A percentile compares a stretch with the other conserved stretches of the same genome.
These are phyloP conservation scores for Danio albolineatus DNA, from an alignment of 2,797 vertebrate species.

Conservation along the genomic window DNA sequence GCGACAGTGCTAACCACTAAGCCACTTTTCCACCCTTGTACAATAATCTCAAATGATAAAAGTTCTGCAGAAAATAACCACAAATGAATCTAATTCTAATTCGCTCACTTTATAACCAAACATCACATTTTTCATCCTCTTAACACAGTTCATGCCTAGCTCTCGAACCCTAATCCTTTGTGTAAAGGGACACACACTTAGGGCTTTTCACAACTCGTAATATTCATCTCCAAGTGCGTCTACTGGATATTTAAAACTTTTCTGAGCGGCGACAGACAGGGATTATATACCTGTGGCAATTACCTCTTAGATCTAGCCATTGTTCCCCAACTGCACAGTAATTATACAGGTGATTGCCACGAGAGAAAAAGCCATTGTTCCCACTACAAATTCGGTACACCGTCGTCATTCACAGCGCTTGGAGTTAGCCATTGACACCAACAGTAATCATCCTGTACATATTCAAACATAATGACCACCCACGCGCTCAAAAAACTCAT, in stretches of 20 bases:
- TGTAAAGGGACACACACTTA: slow-evolving; percentile 36
- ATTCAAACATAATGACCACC: slow-evolving; percentile 54
- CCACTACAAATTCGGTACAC: not conserved
- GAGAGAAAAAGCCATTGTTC: slow-evolving; percentile 53
- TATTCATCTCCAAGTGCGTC: slow-evolving; percentile 35
- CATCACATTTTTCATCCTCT: not conserved
- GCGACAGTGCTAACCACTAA: no score
- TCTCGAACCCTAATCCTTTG: slow-evolving; percentile 40
- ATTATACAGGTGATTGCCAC: slow-evolving; percentile 55
- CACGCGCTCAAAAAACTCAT: slow-evolving; percentile 13
- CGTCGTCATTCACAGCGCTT: not conserved
- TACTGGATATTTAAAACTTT: slow-evolving; percentile 50
- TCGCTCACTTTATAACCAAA: not conserved
- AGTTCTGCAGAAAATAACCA: no score
- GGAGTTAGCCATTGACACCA: slow-evolving; percentile 42
- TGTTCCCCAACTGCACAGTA: slow-evolving; percentile 51
- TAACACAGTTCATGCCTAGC: slow-evolving; percentile 14
- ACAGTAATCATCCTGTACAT: slow-evolving; percentile 52
- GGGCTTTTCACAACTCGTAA: slow-evolving; percentile 43
- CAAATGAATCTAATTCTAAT: not conserved
- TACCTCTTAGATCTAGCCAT: slow-evolving; percentile 52
- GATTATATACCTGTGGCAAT: slow-evolving; percentile 55
- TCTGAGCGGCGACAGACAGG: slow-evolving; percentile 31
- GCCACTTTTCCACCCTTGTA: no score
- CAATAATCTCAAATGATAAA: no score